phyloP scores from a whole-genome alignment of 1,140 invertebrate species.

The Pomacea maculata region DNA sequence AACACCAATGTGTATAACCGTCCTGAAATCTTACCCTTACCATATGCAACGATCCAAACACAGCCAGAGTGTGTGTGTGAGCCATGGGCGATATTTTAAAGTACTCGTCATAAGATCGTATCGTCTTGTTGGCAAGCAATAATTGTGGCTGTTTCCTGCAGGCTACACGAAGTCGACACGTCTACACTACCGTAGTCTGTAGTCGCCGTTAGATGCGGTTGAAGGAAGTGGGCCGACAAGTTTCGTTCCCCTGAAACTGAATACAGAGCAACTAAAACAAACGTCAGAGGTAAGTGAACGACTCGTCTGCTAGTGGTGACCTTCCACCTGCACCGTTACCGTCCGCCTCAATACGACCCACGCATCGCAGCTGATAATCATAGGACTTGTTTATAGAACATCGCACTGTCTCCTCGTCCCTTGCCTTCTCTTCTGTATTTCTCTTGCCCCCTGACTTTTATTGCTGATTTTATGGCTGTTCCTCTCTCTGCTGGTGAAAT shows the following conservation, averaged over 20 bases:
- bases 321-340: too few relatives aligned
- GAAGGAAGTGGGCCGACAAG: too few relatives aligned
- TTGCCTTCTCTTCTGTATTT: not conserved
- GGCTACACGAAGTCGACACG: too few relatives aligned
- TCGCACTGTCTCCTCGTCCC: slow-evolving; percentile 1
- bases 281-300: too few relatives aligned
- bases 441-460: not conserved
- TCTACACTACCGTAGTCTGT: too few relatives aligned
- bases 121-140: not conserved
- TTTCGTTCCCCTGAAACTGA: too few relatives aligned
- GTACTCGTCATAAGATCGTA: not conserved
- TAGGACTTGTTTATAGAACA: not conserved
- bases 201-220: too few relatives aligned
- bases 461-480: slow-evolving; percentile 3
- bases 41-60: not conserved
- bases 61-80: not conserved
- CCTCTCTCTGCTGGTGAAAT: not conserved
- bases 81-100: not conserved
- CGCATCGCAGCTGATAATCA: not conserved
- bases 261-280: too few relatives aligned
- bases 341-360: not conserved
- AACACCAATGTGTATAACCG: not conserved
- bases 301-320: too few relatives aligned
- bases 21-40: not conserved
- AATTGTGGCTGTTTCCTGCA: not conserved